A percentile compares a stretch with the other conserved stretches of the same genome.
Conservation (phyloP, 2,888 invertebrate species). For the Melitaea athalia region DNA sequence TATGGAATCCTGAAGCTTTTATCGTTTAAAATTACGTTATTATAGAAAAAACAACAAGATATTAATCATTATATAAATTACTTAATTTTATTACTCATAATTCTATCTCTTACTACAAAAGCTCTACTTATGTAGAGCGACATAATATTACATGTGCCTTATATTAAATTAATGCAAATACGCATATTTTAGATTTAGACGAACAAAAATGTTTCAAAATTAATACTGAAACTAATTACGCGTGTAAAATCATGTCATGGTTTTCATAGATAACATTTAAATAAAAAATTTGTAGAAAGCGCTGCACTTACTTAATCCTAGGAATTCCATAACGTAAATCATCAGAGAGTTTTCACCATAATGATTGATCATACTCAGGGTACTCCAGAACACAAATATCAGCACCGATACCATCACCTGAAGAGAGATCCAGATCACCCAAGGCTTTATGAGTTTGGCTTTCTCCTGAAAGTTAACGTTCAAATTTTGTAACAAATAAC, state of each 20-base stretch:
- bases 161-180: neutral
- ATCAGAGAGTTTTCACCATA: conserved; percentile 50
- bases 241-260: neutral
- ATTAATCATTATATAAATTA: no score
- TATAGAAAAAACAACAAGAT: no score
- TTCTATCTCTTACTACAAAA: neutral
- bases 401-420: conserved; percentile 56
- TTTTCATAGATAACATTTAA: no score
- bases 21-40: no score
- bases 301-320: conserved; percentile 44
- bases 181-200: neutral
- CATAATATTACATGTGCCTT: neutral
- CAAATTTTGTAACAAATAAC: neutral
- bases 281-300: neutral
- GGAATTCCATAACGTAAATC: conserved; percentile 58
- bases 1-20: no score
- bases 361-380: conserved; percentile 56
- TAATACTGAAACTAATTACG: neutral
- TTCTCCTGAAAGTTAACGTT: conserved; percentile 57
- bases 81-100: no score
- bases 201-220: no score
- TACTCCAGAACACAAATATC: conserved; percentile 63
- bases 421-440: conserved; percentile 69
- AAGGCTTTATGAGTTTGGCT: conserved; percentile 59
- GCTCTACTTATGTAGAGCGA: neutral